A percentile compares a stretch with the other conserved stretches of the same genome.
These are phyloP conservation scores for Rhinolophus ferrumequinum DNA, from an alignment of 2,113 vertebrate genomes.

Conservation along the genomic window DNA sequence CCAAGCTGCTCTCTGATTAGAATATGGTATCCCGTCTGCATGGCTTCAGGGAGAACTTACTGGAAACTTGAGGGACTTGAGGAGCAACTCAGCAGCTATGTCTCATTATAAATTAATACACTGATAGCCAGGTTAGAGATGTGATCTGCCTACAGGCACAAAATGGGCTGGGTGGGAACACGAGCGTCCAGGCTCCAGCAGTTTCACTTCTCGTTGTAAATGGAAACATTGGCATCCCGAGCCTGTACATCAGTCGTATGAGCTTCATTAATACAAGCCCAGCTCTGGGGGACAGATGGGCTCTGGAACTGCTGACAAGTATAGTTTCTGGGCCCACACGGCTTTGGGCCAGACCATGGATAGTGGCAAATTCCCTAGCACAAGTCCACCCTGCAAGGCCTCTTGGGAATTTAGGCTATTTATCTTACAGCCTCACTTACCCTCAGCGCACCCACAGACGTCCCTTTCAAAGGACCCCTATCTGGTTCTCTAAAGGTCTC, in stretches of 20 bases:
- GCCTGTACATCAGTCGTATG: neutral
- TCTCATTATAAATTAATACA: neutral
- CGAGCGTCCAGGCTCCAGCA: fast-evolving
- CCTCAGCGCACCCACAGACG: neutral
- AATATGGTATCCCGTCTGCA: neutral
- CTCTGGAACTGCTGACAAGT: neutral
- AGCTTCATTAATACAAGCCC: neutral
- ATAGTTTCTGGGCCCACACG: neutral
- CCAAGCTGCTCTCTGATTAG: neutral
- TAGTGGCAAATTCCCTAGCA: neutral
- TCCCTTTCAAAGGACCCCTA: neutral
- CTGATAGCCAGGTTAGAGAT: neutral
- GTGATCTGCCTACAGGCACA: neutral
- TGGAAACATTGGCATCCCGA: conserved; percentile 6
- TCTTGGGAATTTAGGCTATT: neutral
- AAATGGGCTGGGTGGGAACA: neutral
- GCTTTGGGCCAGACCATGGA: neutral
- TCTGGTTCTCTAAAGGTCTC: neutral
- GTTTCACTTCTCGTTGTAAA: neutral
- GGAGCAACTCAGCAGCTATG: neutral
- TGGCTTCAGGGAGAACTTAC: neutral
- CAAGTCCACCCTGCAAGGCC: neutral
- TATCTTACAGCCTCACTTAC: neutral
- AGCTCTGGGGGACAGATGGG: neutral
- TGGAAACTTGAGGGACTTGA: neutral